Base-by-base conservation (phyloP, 1,140 invertebrate genomes). In the Pollicipes pollicipes region DNA sequence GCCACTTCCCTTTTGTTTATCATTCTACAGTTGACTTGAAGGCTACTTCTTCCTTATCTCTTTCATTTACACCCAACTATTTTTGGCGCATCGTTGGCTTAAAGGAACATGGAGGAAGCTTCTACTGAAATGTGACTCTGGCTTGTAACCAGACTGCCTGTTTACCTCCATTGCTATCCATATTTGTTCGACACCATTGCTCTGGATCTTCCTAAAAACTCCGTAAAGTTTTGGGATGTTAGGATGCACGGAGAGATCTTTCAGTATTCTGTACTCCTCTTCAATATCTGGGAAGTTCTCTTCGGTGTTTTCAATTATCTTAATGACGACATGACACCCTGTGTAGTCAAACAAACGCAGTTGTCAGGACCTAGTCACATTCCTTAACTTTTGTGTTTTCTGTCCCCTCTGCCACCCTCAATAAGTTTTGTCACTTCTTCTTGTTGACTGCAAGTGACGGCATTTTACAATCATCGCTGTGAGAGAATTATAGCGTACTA, bases 231-330 rank as follows among this genome's bases (percentile, higher is more conserved):
- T 76, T 0, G 90, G 90, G 68, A 93, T 86, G 77, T 91, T 91
- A 0, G 86, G 85, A 79, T 91, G 89, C 45, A 83, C 79, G 71
- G 86, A 87, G 21, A 90, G 79, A 77, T 91, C 88, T 27, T 85
- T 81, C 8, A 93, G 82, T 13, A 91, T 86, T 30, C 87, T 78
- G 78, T 88, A 90, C 75, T 92, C 90, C 74, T 91, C 88, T 79
- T 91, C 90, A 68, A 91, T 89, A 78, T 93, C 90, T 77, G 91
- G 89, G 70, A 91, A 85, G 73, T 90, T 90, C 75, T 91, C 89
- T 0, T 87, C 83, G n/a, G 91, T 88, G 76, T 88, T 88, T 77
- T 91, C 90, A 75, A 93, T 78, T 35, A 93, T 88, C 80, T 92
- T 93, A 6, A 91, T 83, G 16, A 90, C 90, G 21, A 89, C 88